These are phyloP conservation scores for Cavia porcellus DNA, from an alignment of 2,113 vertebrate species.

Conservation along the genomic window DNA sequence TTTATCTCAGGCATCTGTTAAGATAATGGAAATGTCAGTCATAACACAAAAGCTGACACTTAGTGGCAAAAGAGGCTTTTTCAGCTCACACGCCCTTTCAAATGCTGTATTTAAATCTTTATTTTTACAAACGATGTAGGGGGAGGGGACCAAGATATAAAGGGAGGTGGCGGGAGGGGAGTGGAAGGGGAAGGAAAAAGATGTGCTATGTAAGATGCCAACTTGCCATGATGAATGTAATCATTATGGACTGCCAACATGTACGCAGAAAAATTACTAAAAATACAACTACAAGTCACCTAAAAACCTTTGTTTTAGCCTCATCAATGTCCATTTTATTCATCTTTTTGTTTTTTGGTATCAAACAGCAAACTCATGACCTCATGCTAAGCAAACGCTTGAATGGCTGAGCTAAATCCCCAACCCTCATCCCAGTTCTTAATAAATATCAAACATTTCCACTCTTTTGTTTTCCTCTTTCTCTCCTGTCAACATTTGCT, in stretches of 20 bases:
- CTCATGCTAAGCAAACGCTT: too few species aligned
- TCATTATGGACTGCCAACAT: background rate
- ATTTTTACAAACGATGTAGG: background rate
- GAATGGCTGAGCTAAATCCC: too few species aligned
- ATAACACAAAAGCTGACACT: background rate
- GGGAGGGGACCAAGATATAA: background rate
- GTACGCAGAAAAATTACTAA: background rate
- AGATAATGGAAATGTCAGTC: background rate
- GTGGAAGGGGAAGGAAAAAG: background rate
- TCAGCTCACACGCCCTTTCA: background rate
- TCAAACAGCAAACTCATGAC: too few species aligned
- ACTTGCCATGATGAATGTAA: background rate
- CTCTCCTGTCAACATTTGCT: background rate
- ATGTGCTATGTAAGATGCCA: background rate
- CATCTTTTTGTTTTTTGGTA: too few species aligned
- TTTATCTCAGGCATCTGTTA: background rate
- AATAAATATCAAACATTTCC: background rate
- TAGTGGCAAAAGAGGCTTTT: background rate
- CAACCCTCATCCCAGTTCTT: background rate
- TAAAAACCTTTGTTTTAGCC: background rate
- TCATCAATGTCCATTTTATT: background rate
- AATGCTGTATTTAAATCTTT: background rate
- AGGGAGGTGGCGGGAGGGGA: background rate
- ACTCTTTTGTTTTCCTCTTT: background rate
- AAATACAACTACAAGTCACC: background rate